Evolutionary conservation across 2,888 invertebrate genomes (phyloP).

Genomic region (Drosophila melanocephala): DNA sequence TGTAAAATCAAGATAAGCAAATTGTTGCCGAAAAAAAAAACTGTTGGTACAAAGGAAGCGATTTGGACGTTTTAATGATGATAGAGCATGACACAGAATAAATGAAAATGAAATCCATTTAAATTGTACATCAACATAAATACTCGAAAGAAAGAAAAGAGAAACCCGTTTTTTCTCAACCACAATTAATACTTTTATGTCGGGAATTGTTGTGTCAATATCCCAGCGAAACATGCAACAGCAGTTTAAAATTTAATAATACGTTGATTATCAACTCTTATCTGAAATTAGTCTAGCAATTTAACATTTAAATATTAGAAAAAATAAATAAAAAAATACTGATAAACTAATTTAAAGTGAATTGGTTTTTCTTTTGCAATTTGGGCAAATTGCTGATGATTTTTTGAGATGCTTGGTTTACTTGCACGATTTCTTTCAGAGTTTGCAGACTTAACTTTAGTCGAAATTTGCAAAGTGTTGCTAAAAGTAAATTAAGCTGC

Average conservation of each 20-base stretch:
- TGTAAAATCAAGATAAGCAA: constrained; percentile 79
- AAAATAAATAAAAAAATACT: neutral
- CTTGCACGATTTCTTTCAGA: neutral
- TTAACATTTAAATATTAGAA: neutral
- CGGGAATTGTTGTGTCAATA: neutral
- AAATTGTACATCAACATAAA: constrained; percentile 53
- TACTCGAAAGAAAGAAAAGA: constrained; percentile 1
- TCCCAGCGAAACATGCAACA: neutral
- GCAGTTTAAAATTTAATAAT: neutral
- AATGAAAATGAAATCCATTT: constrained; percentile 65
- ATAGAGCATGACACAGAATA: constrained; percentile 81
- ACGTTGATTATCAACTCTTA: neutral
- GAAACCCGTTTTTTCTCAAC: constrained; percentile 6
- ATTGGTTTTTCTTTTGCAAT: no score
- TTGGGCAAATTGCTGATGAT: neutral
- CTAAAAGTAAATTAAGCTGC: constrained; percentile 9
- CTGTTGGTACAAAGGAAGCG: constrained; percentile 73
- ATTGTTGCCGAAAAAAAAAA: constrained; percentile 75
- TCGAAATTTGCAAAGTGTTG: neutral
- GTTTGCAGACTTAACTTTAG: neutral
- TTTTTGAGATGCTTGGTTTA: neutral
- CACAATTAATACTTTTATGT: neutral
- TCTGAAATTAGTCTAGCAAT: neutral
- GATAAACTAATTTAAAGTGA: neutral
- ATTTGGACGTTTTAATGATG: constrained; percentile 78